Conservation (phyloP, 1,140 invertebrate species). For the Tetraneura akinire region DNA sequence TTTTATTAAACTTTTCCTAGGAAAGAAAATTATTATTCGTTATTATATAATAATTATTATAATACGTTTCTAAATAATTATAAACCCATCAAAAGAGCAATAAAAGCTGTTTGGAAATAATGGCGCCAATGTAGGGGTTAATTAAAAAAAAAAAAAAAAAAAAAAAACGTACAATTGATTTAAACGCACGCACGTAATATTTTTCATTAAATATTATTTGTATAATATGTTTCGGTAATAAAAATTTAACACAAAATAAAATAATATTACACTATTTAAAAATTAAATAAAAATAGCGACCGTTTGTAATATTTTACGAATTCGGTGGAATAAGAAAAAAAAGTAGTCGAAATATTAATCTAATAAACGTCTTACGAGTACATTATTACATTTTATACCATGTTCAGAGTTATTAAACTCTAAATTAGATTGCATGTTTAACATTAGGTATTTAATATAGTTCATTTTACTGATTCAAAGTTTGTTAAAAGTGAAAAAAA, state of each 20-base stretch:
- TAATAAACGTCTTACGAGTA: background rate
- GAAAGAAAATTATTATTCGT: background rate
- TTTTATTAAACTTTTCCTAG: background rate
- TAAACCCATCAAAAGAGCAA: slow-evolving; percentile 26
- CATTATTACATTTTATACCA: background rate
- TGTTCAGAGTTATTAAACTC: background rate
- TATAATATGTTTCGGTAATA: background rate
- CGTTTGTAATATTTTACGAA: no score
- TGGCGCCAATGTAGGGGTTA: background rate
- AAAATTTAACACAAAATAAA: background rate
- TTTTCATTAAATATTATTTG: slow-evolving; percentile 13
- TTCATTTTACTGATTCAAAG: no score
- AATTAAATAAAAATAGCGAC: background rate
- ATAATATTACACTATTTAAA: background rate
- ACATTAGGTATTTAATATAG: background rate
- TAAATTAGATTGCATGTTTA: background rate
- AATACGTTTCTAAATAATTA: background rate
- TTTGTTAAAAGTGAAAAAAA: no score
- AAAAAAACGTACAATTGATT: no score
- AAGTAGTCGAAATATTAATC: slow-evolving; percentile 17
- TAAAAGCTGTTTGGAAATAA: background rate
- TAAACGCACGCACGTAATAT: slow-evolving; percentile 5
- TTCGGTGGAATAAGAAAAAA: background rate
- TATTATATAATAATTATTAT: background rate
- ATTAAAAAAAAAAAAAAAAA: slow-evolving; percentile 24